Conservation (phyloP, 2,888 invertebrate species). For the Eupithecia tripunctaria region DNA sequence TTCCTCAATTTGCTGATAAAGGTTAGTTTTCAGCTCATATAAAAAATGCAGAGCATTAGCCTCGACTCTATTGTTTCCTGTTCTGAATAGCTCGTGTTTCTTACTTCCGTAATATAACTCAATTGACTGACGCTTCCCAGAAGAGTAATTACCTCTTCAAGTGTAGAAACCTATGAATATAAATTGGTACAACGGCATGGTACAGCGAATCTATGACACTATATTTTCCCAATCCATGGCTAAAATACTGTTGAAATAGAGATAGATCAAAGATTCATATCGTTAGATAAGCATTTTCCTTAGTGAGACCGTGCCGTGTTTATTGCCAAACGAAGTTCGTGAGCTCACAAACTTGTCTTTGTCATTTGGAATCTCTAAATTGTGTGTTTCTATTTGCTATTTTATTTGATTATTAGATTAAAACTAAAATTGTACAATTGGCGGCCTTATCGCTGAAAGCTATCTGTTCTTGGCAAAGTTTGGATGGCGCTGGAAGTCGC, state of each 20-base stretch:
- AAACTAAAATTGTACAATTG: no score
- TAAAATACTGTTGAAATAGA: not conserved
- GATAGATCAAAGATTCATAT: no score
- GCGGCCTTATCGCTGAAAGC: no score
- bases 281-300: no score
- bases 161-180: not conserved
- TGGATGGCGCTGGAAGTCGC: no score
- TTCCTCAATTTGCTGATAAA: slow-evolving; percentile 1
- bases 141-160: not conserved
- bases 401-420: no score
- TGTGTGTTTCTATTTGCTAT: no score
- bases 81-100: not conserved
- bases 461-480: no score
- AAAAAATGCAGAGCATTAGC: not conserved
- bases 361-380: no score
- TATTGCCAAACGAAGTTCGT: no score
- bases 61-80: not conserved
- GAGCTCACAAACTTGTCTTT: no score
- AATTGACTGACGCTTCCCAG: not conserved
- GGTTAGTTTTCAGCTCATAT: not conserved
- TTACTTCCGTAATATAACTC: not conserved
- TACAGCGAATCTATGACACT: not conserved
- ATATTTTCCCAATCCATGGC: not conserved
- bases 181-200: not conserved
- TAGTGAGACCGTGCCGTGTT: no score